Evolutionary conservation across 2,113 vertebrate species (phyloP).

Genomic region (Phoenicopterus ruber): DNA sequence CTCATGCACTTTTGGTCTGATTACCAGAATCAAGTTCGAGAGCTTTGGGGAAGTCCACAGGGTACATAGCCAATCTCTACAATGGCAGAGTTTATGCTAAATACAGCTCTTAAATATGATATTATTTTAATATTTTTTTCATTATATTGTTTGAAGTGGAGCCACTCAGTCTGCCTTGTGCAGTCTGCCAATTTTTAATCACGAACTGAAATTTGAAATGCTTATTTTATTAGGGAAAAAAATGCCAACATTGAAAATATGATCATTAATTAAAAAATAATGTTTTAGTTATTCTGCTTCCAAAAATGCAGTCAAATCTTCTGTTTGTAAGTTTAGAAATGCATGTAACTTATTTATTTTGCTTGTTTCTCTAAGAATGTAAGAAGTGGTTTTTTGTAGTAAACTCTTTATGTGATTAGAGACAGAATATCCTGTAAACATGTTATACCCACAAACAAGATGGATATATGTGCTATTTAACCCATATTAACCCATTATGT

Average conservation of each 20-base stretch:
- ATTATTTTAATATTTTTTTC: constrained; percentile 32
- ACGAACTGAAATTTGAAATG: constrained; percentile 46
- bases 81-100: constrained; percentile 7
- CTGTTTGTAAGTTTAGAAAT: background rate
- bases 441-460: background rate
- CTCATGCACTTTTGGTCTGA: background rate
- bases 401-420: background rate
- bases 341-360: background rate
- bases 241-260: constrained; percentile 22
- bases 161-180: constrained; percentile 37
- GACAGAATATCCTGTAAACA: background rate
- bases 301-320: background rate
- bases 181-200: constrained; percentile 48
- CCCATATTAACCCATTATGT: background rate
- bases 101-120: background rate
- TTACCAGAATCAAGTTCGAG: background rate
- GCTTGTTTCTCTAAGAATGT: background rate
- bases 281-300: constrained; percentile 1
- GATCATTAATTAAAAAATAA: background rate
- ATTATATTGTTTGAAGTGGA: constrained; percentile 55
- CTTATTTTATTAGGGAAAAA: constrained; percentile 26
- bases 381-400: background rate
- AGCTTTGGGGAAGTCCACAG: background rate
- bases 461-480: background rate
- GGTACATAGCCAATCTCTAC: background rate